phyloP scores from a whole-genome alignment of 2,113 vertebrate species.

The Gavialis gangeticus region DNA sequence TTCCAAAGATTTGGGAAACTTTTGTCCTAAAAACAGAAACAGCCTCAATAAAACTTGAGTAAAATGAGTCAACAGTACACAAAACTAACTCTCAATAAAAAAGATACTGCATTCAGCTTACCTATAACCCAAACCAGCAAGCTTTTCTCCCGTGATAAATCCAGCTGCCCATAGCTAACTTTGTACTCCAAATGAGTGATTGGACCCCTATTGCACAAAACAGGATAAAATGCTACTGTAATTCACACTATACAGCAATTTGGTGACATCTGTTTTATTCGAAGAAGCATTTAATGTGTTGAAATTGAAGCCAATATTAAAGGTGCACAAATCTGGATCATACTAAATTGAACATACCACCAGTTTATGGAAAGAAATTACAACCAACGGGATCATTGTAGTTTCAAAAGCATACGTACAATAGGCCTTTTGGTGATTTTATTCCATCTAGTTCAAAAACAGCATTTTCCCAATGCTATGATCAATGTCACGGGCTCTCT shows the following conservation, averaged over 20 bases:
- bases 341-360: not conserved
- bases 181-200: conserved; percentile 87
- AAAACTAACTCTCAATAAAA: not conserved
- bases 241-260: not conserved
- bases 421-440: not conserved
- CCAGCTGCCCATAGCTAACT: conserved; percentile 90
- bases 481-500: conserved; percentile 26
- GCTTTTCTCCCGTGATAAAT: conserved; percentile 91
- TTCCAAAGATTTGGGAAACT: conserved; percentile 92
- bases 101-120: conserved; percentile 51
- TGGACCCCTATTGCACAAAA: conserved; percentile 80
- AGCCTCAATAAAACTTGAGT: not conserved
- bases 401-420: conserved; percentile 25
- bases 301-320: not conserved
- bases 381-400: not conserved
- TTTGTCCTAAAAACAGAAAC: conserved; percentile 86
- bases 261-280: not conserved
- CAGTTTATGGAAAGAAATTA: conserved; percentile 34
- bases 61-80: not conserved
- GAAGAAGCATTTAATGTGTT: not conserved
- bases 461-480: not conserved
- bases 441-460: not conserved
- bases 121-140: conserved; percentile 90
- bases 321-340: not conserved
- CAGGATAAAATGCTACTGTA: not conserved